A percentile compares a stretch with the other conserved stretches of the same genome.
These are phyloP conservation scores for Thaumetopoea pityocampa DNA, from an alignment of 1,140 invertebrate species.

Conservation along the genomic window DNA sequence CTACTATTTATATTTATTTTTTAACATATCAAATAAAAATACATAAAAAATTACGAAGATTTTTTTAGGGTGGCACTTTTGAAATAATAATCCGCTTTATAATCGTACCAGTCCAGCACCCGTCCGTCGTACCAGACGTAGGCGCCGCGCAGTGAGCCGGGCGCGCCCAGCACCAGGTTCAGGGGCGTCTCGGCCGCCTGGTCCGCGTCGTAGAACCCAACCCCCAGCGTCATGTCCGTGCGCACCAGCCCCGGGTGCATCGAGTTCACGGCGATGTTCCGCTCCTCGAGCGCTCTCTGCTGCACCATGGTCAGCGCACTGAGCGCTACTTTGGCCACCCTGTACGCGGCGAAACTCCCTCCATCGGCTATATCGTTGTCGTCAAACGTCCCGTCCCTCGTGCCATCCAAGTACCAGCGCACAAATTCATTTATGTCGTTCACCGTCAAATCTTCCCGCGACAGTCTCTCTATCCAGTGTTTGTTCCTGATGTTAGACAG, in stretches of 20 bases:
- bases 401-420: slow-evolving; percentile 78
- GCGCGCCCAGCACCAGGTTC: slow-evolving; percentile 28
- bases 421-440: slow-evolving; percentile 78
- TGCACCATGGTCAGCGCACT: no score
- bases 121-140: slow-evolving; percentile 34
- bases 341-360: no score
- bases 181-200: slow-evolving; percentile 49
- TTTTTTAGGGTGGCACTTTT: no score
- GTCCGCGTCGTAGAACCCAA: slow-evolving; percentile 79
- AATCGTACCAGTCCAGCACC: slow-evolving; percentile 29
- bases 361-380: no score
- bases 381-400: slow-evolving; percentile 52
- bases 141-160: slow-evolving; percentile 24
- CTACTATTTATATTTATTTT: no score
- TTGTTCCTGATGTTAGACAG: slow-evolving; percentile 76
- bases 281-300: no score
- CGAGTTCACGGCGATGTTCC: slow-evolving; percentile 5
- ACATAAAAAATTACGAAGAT: no score
- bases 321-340: no score
- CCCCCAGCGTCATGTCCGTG: slow-evolving; percentile 82
- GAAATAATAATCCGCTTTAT: slow-evolving; percentile 12
- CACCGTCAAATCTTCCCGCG: slow-evolving; percentile 72
- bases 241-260: slow-evolving; percentile 78
- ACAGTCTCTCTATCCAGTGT: slow-evolving; percentile 74
- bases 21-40: no score